A percentile compares a stretch with the other conserved stretches of the same genome.
Evolutionary conservation across 1,140 invertebrate species (phyloP).

Genomic region (Pristionchus pacificus): DNA sequence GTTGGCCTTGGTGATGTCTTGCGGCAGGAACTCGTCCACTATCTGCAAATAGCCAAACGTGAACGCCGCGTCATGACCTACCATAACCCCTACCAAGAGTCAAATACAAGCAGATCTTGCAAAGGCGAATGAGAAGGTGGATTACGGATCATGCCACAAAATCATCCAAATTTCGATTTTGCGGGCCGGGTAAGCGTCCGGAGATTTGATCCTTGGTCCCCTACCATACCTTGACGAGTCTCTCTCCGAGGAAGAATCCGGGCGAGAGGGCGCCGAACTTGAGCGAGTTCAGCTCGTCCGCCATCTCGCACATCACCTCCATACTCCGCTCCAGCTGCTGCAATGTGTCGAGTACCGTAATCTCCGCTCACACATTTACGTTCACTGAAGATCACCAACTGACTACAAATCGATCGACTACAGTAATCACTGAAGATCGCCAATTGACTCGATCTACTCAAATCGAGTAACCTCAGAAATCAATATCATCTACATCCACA

Average conservation of each 20-base stretch:
- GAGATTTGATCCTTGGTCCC: no score
- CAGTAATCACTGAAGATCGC: neutral
- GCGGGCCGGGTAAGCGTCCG: no score
- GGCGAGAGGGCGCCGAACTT: slow-evolving; percentile 52
- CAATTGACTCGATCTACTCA: slow-evolving; percentile 3
- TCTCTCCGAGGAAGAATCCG: slow-evolving; percentile 46
- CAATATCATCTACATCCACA: no score
- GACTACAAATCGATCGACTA: slow-evolving; percentile 26
- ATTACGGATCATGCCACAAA: no score
- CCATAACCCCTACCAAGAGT: no score
- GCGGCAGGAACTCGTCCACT: slow-evolving; percentile 44
- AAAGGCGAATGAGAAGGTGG: no score
- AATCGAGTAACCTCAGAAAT: no score
- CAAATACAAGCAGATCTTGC: no score
- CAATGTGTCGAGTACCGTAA: no score
- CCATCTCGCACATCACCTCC: slow-evolving; percentile 46
- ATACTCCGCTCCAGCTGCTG: slow-evolving; percentile 34
- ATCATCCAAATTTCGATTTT: no score
- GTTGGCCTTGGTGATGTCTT: slow-evolving; percentile 38
- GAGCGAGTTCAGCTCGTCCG: slow-evolving; percentile 47
- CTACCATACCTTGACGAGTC: slow-evolving; percentile 33
- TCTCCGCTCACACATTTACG: no score
- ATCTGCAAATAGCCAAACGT: slow-evolving; percentile 12
- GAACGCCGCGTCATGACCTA: no score
- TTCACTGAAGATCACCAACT: slow-evolving; percentile 6